Conservation (phyloP, 2,797 vertebrate species). For the Lacerta agilis region DNA sequence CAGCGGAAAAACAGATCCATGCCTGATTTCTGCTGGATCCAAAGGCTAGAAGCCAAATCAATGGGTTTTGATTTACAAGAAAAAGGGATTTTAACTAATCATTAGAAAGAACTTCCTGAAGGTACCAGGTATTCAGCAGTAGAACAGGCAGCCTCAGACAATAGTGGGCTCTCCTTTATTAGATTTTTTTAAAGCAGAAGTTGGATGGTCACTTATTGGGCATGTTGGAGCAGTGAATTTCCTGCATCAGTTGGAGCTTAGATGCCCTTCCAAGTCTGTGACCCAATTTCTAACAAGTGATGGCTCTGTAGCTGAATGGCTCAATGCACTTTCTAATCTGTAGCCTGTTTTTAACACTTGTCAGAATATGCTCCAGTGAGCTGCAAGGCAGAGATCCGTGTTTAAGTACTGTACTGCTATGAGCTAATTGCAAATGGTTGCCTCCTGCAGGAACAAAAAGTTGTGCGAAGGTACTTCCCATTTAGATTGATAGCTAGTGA, state of each 20-base stretch:
- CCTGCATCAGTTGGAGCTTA: not conserved
- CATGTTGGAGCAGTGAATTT: not conserved
- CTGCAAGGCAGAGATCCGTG: not conserved
- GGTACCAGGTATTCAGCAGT: too few species aligned
- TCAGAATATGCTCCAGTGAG: not conserved
- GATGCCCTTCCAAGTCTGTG: not conserved
- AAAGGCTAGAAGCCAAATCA: too few species aligned
- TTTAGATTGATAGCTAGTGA: not conserved
- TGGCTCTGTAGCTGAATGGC: not conserved
- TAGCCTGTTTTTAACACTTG: not conserved
- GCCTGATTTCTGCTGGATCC: too few species aligned
- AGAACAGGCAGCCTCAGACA: too few species aligned
- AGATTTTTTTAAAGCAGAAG: too few species aligned
- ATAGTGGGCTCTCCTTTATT: too few species aligned
- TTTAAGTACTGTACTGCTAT: not conserved
- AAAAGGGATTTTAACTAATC: too few species aligned
- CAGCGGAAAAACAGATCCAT: too few species aligned
- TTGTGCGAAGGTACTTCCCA: not conserved
- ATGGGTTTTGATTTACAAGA: too few species aligned
- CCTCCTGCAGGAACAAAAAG: not conserved
- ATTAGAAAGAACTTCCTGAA: too few species aligned
- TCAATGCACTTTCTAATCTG: not conserved
- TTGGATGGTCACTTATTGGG: too few species aligned
- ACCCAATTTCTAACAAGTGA: not conserved
- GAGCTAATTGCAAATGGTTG: not conserved